phyloP scores from a whole-genome alignment of 2,797 vertebrate genomes.

The Enteromius unitaeniatus region DNA sequence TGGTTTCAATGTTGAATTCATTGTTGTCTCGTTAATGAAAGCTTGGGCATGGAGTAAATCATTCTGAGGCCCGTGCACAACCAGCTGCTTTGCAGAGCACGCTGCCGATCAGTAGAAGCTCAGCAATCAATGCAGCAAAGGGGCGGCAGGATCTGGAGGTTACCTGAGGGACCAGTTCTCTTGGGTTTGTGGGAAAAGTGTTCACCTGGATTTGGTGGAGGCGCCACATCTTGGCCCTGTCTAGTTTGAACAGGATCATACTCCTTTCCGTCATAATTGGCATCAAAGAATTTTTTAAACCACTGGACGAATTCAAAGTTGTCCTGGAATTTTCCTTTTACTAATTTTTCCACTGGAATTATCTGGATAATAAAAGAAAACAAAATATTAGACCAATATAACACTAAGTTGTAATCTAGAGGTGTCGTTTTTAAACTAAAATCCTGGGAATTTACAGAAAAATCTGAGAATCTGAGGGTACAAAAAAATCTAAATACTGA shows the following conservation, averaged over 20 bases:
- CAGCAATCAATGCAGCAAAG: slow-evolving; percentile 76
- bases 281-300: slow-evolving; percentile 99
- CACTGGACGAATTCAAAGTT: slow-evolving; percentile 99
- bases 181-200: slow-evolving; percentile 97
- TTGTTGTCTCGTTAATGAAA: slow-evolving; percentile 46
- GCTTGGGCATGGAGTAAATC: slow-evolving; percentile 63
- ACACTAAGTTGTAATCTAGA: neutral
- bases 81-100: slow-evolving; percentile 72
- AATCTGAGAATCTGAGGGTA: no score
- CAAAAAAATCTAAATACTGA: no score
- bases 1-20: slow-evolving; percentile 38
- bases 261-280: slow-evolving; percentile 98
- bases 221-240: slow-evolving; percentile 92
- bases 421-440: neutral
- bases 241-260: slow-evolving; percentile 92
- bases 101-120: slow-evolving; percentile 77
- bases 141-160: slow-evolving; percentile 68
- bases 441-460: neutral
- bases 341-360: slow-evolving; percentile 94
- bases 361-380: slow-evolving; percentile 79
- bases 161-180: slow-evolving; percentile 94
- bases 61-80: slow-evolving; percentile 71
- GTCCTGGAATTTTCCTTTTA: slow-evolving; percentile 99
- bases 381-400: slow-evolving; percentile 5
- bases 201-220: slow-evolving; percentile 96